Base-by-base conservation (phyloP, 1,140 invertebrate genomes). In the Euwallacea fornicatus region DNA sequence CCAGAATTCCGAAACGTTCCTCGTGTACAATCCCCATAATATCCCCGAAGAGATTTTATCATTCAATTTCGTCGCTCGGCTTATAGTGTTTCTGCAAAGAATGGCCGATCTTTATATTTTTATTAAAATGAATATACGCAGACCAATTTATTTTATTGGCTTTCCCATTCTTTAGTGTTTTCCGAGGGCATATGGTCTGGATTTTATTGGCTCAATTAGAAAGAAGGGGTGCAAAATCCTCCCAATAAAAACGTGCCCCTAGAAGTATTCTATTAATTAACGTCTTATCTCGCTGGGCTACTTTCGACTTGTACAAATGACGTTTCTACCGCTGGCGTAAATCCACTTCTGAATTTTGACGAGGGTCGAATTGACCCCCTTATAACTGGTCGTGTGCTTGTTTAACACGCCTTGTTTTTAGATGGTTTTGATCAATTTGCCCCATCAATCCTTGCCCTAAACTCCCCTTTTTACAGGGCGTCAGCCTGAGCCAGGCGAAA, bases 301-400 rank as follows among this genome's bases (percentile, higher is more conserved):
- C n/a, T 60, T 41, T 60, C 58, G 58, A 60, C 58, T 60, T 7
- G 16, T 60, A 60, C 41, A 60, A 60, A 60, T 60, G 33, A 60
- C 58, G 16, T 60, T 60, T 60, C 21, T 16, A 60, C 58, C 58
- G 58, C 41, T 41, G 41, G 9, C 41, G 15, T 60, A 15, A 41
- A 41, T 60, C 58, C 58, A 60, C 58, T 60, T 60, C 16, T 60
- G 41, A 60, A 60, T 41, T 60, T 60, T 60, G 58, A 60, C 21
- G 41, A 60, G 58, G 58, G 58, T 60, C 58, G 42, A 42, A 60
- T 42, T 60, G 41, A 42, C 58, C 58, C 58, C 42, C 58, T 47
- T 47, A 9, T 47, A 47, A 47, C 46, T 47, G n/a, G 46, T 13
- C 9, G 46, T 10, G 46, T 60, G 11, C 58, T 60, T 60, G 58